phyloP scores from a whole-genome alignment of 2,888 invertebrate species.

The Parnassius smintheus region DNA sequence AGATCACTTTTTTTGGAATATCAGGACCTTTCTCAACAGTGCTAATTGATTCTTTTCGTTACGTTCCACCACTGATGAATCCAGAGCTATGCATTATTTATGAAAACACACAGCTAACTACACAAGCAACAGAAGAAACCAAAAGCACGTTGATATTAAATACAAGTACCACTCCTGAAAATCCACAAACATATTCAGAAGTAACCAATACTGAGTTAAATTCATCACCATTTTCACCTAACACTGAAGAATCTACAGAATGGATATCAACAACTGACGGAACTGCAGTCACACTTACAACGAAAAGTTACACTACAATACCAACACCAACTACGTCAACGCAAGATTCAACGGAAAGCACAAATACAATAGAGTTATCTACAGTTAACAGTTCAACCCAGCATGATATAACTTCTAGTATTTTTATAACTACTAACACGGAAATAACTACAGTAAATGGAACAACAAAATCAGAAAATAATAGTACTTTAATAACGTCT shows the following conservation, averaged over 20 bases:
- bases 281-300: background rate
- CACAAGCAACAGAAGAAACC: background rate
- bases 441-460: background rate
- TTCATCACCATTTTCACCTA: background rate
- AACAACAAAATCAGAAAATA: no score
- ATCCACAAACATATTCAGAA: background rate
- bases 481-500: background rate
- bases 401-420: background rate
- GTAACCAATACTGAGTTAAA: constrained; percentile 4
- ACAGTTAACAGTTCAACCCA: constrained; percentile 10
- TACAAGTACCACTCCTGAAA: constrained; percentile 6
- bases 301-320: background rate
- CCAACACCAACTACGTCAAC: background rate
- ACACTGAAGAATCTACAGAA: constrained; percentile 10
- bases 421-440: background rate
- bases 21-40: constrained; percentile 27
- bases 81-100: constrained; percentile 24
- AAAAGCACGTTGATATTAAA: constrained; percentile 12
- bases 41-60: constrained; percentile 35
- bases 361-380: constrained; percentile 6
- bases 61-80: constrained; percentile 29
- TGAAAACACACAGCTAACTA: constrained; percentile 1
- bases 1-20: constrained; percentile 33
- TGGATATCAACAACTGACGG: background rate
- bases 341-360: background rate